These are phyloP conservation scores for Dasyurus viverrinus DNA, from an alignment of 2,113 vertebrate genomes.

Conservation along the genomic window DNA sequence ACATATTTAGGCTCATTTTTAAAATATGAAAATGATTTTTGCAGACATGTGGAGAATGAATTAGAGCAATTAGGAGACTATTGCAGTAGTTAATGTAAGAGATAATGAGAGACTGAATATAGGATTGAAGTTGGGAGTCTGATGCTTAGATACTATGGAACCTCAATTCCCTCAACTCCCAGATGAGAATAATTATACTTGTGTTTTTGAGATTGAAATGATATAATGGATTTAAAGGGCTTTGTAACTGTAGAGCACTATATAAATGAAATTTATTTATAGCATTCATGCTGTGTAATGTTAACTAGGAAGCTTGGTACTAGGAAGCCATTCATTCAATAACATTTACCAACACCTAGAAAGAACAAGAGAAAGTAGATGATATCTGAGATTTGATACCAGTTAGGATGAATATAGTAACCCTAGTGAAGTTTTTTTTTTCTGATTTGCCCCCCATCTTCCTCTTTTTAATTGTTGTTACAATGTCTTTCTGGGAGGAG, in stretches of 20 bases:
- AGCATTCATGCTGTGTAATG: background rate
- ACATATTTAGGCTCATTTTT: background rate
- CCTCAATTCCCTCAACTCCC: background rate
- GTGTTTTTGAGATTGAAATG: background rate
- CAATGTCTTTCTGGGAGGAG: too few relatives aligned
- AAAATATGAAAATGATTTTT: background rate
- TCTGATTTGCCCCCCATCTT: too few relatives aligned
- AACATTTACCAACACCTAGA: background rate
- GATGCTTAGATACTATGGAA: background rate
- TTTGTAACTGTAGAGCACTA: background rate
- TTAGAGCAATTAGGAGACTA: background rate
- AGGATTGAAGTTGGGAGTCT: background rate
- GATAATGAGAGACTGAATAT: background rate
- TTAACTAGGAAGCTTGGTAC: background rate
- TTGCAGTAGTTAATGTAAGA: background rate
- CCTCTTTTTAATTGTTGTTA: too few relatives aligned
- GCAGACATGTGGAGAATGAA: background rate
- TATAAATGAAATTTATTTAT: background rate
- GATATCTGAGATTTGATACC: background rate
- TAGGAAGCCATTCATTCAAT: background rate
- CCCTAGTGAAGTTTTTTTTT: too few relatives aligned
- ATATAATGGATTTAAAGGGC: background rate
- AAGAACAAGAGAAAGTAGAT: background rate
- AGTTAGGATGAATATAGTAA: background rate
- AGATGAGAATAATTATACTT: background rate